Evolutionary conservation across 2,888 invertebrate species (phyloP).

Genomic region (Xylota segnis): DNA sequence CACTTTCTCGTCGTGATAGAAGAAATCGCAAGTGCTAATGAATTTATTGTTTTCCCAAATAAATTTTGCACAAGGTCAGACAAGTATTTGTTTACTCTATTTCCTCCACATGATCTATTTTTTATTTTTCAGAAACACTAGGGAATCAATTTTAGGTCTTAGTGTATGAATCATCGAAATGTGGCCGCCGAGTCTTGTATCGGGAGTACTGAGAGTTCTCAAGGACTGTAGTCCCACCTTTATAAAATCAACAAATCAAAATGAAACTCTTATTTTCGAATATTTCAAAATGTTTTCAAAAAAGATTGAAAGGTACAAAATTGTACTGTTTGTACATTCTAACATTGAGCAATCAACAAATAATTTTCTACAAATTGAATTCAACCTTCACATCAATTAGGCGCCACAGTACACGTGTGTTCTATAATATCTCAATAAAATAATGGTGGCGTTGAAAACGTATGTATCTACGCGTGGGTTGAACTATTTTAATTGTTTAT

Average conservation of each 20-base stretch:
- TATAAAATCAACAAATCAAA: no score
- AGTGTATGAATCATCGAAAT: neutral
- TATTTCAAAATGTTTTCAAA: neutral
- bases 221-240: no score
- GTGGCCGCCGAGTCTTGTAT: neutral
- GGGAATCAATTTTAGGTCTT: neutral
- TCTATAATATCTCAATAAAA: constrained; percentile 3
- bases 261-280: neutral
- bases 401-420: constrained; percentile 28
- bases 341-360: constrained; percentile 16
- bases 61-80: constrained; percentile 6
- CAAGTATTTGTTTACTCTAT: neutral
- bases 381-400: constrained; percentile 44
- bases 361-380: constrained; percentile 13
- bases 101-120: neutral
- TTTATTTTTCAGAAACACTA: neutral
- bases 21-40: neutral
- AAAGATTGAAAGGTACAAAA: neutral
- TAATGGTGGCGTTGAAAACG: neutral
- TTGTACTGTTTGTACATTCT: neutral
- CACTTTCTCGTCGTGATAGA: neutral
- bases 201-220: neutral
- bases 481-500: constrained; percentile 45
- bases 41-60: neutral
- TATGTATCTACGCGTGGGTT: constrained; percentile 18